Conservation (phyloP, 92 coral and sea anemone species). For the Heliopora coerulea region DNA sequence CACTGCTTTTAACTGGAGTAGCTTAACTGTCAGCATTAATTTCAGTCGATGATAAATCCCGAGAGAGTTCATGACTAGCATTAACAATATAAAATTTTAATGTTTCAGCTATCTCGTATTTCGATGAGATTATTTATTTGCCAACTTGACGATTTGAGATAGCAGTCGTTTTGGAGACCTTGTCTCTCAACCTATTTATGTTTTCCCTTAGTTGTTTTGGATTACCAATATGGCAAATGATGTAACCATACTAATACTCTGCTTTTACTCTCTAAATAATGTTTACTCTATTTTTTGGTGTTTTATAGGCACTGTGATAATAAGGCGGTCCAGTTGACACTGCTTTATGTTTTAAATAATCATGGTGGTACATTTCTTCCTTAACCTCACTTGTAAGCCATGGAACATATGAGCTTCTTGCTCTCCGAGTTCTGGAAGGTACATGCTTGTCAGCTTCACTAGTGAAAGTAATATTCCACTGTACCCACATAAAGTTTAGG, state of each 20-base stretch:
- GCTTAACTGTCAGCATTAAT: not conserved
- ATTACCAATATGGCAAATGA: not conserved
- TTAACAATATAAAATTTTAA: not conserved
- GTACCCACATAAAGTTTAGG: not conserved
- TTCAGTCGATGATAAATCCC: not conserved
- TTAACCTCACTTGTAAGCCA: not conserved
- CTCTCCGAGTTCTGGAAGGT: not conserved
- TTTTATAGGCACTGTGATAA: constrained; percentile 2
- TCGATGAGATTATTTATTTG: not conserved
- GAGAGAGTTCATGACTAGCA: not conserved
- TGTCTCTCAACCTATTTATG: not conserved
- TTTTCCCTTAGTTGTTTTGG: constrained; percentile 4
- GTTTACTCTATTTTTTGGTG: not conserved
- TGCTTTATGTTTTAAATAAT: constrained; percentile 1
- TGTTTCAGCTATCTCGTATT: constrained; percentile 5
- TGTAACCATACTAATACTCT: not conserved
- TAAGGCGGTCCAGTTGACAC: not conserved
- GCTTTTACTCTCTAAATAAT: not conserved
- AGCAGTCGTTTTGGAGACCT: constrained; percentile 1
- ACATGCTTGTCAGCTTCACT: not conserved
- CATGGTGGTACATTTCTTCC: not conserved
- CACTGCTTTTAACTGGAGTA: not conserved
- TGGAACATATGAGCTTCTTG: not conserved
- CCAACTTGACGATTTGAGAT: not conserved
- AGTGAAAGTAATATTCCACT: not conserved